phyloP scores from a whole-genome alignment of 2,797 vertebrate genomes.

The Thamnophis elegans region DNA sequence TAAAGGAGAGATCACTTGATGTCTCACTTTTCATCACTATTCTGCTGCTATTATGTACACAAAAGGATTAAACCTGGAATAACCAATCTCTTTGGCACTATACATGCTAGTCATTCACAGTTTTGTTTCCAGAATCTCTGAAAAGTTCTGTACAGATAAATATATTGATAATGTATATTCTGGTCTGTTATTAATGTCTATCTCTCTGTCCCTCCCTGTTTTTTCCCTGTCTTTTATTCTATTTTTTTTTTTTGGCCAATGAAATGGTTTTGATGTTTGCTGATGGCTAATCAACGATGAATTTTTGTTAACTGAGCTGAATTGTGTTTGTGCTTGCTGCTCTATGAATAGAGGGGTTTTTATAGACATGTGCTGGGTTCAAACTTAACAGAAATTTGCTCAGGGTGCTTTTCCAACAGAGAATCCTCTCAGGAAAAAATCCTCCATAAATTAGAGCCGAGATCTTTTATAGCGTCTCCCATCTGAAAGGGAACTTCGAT shows the following conservation, averaged over 20 bases:
- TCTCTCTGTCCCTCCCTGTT: background rate
- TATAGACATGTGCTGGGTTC: background rate
- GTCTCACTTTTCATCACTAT: background rate
- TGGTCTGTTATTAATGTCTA: background rate
- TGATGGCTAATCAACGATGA: background rate
- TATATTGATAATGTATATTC: background rate
- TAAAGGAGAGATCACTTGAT: background rate
- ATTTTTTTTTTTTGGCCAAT: background rate
- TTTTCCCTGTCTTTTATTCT: background rate
- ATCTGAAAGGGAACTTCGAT: background rate
- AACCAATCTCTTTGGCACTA: background rate
- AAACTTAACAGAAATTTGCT: background rate
- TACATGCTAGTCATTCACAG: background rate
- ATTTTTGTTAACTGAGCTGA: background rate
- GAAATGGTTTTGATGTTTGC: background rate
- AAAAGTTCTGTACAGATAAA: background rate
- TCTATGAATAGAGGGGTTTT: background rate
- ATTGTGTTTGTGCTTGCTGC: background rate
- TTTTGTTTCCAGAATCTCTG: background rate
- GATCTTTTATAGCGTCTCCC: background rate
- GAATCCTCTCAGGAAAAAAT: background rate
- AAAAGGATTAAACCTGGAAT: background rate
- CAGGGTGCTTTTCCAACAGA: background rate
- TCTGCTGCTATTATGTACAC: background rate
- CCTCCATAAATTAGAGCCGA: background rate